Evolutionary conservation across 2,113 vertebrate genomes (phyloP), one percentile per base, ranked within the genome.

Genomic region (Oryctolagus cuniculus): DNA sequence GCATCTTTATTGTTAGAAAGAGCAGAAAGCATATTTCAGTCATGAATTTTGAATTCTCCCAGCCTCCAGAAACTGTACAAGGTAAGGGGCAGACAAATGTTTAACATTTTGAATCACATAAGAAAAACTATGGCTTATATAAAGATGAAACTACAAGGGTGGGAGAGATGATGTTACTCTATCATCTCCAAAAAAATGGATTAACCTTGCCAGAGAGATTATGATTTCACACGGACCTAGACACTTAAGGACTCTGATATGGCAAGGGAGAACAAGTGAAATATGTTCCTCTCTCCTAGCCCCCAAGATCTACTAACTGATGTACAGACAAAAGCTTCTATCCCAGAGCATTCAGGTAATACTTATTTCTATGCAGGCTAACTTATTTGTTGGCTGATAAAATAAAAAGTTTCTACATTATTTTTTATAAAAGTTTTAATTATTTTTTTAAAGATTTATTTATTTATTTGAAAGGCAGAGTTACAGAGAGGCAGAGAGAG

Each of bases 1-100:
- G 10, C 29, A 78, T 72, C 24, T 38, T 51, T 53, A 78, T 0
- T 61, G 31, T 72, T 12, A 49, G 49, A 38, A 75, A 86, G 31
- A 63, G 61, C 22, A 90, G 75, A 93, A 90, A 66, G 69, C 5
- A 72, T 29, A 11, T 75, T 86, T 95, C 38, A 88, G 51, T 31
- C 70, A 78, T 1, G 44, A 44, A 44, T 44, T 44, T 44, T 44
- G 44, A 44, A 5, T 75, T 89, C 84, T 69, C 80, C 63, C 36
- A 93, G 69, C 13, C 79, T 69, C 69, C 63, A 75, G 24, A 95
- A 89, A 84, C 38, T 58, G 31, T 22, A 70, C 6, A 75, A 87
- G 53, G 53, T 25, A 90, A 81, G 51, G 53, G 55, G 24, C 75
- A 17, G 2, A 93, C 44, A 89, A 49, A 61, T 55, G 63, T 64